Percentiles rank a stretch among this genome's conserved stretches.
Evolutionary conservation across 1,140 invertebrate genomes (phyloP).

Genomic region (Drosophila sechellia): DNA sequence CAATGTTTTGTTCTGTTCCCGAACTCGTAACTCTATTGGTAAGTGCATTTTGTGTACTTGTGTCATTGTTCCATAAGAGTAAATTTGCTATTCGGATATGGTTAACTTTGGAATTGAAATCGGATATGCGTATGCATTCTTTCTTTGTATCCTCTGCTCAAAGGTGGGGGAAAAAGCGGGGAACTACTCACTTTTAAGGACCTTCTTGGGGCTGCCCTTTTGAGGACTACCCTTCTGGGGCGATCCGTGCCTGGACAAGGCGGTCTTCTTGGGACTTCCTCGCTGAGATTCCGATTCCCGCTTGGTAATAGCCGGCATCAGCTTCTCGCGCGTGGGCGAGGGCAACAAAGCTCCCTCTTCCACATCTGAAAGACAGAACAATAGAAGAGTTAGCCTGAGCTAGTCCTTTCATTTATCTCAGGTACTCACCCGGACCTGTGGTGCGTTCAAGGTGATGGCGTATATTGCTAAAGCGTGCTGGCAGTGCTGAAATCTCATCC

Average conservation of each 20-base stretch:
- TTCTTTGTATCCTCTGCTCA: slow-evolving; percentile 10
- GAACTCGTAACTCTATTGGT: slow-evolving; percentile 43
- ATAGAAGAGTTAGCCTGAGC: neutral
- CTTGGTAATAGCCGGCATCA: slow-evolving; percentile 88
- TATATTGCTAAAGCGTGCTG: slow-evolving; percentile 86
- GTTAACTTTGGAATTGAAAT: slow-evolving; percentile 38
- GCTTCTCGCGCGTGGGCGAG: slow-evolving; percentile 89
- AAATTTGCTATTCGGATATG: slow-evolving; percentile 50
- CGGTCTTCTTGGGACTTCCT: slow-evolving; percentile 83
- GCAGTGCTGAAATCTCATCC: slow-evolving; percentile 85
- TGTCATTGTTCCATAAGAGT: slow-evolving; percentile 64
- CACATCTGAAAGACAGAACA: slow-evolving; percentile 56
- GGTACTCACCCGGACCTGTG: slow-evolving; percentile 87
- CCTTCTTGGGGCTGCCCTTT: slow-evolving; percentile 89
- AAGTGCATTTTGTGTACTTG: slow-evolving; percentile 66
- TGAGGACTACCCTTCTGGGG: slow-evolving; percentile 85
- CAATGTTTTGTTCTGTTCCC: slow-evolving; percentile 47
- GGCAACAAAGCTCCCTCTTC: slow-evolving; percentile 87
- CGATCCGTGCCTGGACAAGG: slow-evolving; percentile 80
- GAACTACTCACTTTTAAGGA: slow-evolving; percentile 83
- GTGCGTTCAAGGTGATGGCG: slow-evolving; percentile 90
- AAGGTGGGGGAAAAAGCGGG: neutral
- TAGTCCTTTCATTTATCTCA: neutral
- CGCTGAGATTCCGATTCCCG: slow-evolving; percentile 87
- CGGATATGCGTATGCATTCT: slow-evolving; percentile 5